A percentile compares a stretch with the other conserved stretches of the same genome.
These are phyloP conservation scores for Drosophila chauvacae DNA, from an alignment of 1,140 invertebrate genomes.

Conservation along the genomic window DNA sequence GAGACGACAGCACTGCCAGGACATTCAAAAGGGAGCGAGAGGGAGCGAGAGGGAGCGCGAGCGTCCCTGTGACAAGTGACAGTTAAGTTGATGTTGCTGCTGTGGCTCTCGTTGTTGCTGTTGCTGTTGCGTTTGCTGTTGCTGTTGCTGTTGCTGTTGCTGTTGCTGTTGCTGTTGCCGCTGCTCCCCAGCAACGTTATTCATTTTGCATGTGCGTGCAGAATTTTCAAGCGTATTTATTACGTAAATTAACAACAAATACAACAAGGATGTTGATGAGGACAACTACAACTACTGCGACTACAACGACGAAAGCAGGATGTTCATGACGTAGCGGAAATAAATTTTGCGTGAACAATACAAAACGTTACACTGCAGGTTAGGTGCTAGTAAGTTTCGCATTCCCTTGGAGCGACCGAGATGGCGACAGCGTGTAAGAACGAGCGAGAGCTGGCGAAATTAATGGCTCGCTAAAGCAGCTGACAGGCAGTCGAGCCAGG, in stretches of 20 bases:
- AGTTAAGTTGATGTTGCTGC: conserved; percentile 80
- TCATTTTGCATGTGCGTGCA: conserved; percentile 83
- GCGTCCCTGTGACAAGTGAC: conserved; percentile 83
- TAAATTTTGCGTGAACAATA: conserved; percentile 83
- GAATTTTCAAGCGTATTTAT: conserved; percentile 83
- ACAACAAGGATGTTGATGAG: conserved; percentile 54
- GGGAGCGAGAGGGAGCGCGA: conserved; percentile 43
- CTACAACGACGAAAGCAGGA: conserved; percentile 72
- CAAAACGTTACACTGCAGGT: conserved; percentile 81
- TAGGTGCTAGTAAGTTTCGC: conserved; percentile 63
- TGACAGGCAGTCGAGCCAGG: conserved; percentile 46
- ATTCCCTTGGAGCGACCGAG: conserved; percentile 7
- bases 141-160: conserved; percentile 30
- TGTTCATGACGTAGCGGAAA: conserved; percentile 81
- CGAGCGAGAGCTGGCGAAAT: conserved; percentile 52
- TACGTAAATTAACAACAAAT: conserved; percentile 81
- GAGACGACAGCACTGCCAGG: conserved; percentile 72
- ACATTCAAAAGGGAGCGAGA: conserved; percentile 44
- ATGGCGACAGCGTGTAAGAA: neutral
- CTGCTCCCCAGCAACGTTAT: conserved; percentile 66
- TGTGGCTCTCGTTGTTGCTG: conserved; percentile 17
- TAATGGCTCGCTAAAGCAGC: conserved; percentile 61
- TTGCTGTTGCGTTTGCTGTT: conserved; percentile 29
- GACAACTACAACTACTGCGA: conserved; percentile 34
- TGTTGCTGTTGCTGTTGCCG: conserved; percentile 31